Conservation (phyloP, 2,113 vertebrate species). For the Hippocampus zosterae region DNA sequence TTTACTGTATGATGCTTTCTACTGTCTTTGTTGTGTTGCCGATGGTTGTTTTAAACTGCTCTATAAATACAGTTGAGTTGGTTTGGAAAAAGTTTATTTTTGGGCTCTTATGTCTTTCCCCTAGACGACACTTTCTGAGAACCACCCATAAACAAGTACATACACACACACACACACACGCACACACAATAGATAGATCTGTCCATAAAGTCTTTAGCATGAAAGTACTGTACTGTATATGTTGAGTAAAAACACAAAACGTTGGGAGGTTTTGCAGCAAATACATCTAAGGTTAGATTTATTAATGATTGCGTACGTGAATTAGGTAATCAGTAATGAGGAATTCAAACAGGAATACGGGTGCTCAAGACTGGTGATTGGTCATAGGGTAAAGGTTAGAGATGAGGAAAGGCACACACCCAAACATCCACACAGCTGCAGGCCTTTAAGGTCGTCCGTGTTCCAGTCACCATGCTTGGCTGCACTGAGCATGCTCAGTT, state of each 20-base stretch:
- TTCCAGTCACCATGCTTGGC: constrained; percentile 51
- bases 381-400: constrained; percentile 11
- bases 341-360: background rate
- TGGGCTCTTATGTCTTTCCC: too few species aligned
- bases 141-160: too few species aligned
- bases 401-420: constrained; percentile 23
- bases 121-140: too few species aligned
- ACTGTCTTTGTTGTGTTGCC: too few species aligned
- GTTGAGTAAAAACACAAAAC: background rate
- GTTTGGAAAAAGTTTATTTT: too few species aligned
- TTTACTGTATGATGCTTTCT: too few species aligned
- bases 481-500: constrained; percentile 65
- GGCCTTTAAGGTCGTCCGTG: constrained; percentile 43
- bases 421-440: constrained; percentile 37
- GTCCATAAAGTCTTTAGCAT: background rate
- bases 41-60: too few species aligned
- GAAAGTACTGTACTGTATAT: background rate
- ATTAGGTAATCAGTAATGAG: background rate
- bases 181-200: background rate
- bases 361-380: constrained; percentile 8
- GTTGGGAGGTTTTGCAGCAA: background rate
- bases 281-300: background rate
- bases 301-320: background rate
- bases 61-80: too few species aligned
- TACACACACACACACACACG: too few species aligned